Percentiles rank a stretch among this genome's conserved stretches.
These are phyloP conservation scores for Mastomys coucha DNA, from an alignment of 2,113 vertebrate genomes.

Conservation along the genomic window DNA sequence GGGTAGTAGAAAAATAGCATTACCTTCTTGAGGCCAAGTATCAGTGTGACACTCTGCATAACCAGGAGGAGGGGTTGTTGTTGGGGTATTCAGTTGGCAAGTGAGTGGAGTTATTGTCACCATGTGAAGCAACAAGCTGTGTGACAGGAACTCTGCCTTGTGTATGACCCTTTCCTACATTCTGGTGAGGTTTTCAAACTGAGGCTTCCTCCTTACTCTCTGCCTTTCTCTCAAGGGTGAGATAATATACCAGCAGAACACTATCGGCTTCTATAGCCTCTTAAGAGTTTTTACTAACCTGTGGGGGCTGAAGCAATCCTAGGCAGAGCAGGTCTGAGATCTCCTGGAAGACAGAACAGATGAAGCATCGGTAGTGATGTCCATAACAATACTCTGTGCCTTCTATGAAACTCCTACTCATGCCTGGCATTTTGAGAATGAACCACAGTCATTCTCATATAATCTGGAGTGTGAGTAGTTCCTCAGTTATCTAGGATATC, in stretches of 20 bases:
- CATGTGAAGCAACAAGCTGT: not conserved
- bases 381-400: not conserved
- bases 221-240: not conserved
- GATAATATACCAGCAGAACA: not conserved
- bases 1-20: not conserved
- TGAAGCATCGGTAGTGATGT: not conserved
- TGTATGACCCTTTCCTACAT: not conserved
- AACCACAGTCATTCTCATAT: not conserved
- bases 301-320: not conserved
- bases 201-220: not conserved
- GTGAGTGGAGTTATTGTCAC: not conserved
- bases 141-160: not conserved
- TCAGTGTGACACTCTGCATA: not conserved
- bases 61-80: not conserved
- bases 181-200: not conserved
- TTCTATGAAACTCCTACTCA: not conserved
- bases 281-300: slow-evolving; percentile 47
- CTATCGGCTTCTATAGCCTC: not conserved
- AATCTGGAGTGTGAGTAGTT: not conserved
- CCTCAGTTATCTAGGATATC: not conserved
- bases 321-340: slow-evolving; percentile 4
- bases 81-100: not conserved
- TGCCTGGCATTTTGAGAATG: not conserved
- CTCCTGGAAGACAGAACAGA: slow-evolving; percentile 61
- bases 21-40: not conserved